Evolutionary conservation across 1,140 invertebrate genomes (phyloP).

Genomic region (Melitaea cinxia): DNA sequence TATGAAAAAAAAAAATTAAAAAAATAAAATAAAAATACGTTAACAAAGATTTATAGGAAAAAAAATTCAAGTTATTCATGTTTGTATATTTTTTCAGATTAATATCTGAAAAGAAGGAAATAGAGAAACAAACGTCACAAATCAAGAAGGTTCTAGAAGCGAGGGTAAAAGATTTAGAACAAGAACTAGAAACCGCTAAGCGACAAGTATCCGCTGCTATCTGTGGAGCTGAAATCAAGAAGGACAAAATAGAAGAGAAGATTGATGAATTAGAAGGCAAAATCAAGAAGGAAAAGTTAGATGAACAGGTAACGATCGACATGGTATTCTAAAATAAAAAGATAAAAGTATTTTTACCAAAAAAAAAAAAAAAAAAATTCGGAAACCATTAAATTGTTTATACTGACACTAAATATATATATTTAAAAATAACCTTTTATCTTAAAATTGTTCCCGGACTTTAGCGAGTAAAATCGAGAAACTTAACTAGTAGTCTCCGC

Average conservation of each 20-base stretch:
- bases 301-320: constrained; percentile 55
- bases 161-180: constrained; percentile 56
- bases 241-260: constrained; percentile 57
- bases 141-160: constrained; percentile 49
- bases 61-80: too few relatives aligned
- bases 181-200: constrained; percentile 55
- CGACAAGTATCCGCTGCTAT: constrained; percentile 50
- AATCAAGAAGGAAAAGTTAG: constrained; percentile 50
- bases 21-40: too few relatives aligned
- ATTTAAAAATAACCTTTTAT: too few relatives aligned
- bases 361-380: neutral
- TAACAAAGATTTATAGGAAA: too few relatives aligned
- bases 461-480: too few relatives aligned
- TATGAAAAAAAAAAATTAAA: neutral
- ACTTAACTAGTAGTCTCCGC: too few relatives aligned
- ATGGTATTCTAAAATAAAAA: too few relatives aligned
- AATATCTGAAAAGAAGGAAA: constrained; percentile 58
- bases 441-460: too few relatives aligned
- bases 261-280: constrained; percentile 57
- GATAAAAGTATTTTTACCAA: constrained; percentile 1
- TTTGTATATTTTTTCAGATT: constrained; percentile 46
- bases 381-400: too few relatives aligned
- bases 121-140: constrained; percentile 50
- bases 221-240: constrained; percentile 53
- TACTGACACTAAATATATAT: too few relatives aligned